Evolutionary conservation across 2,888 invertebrate genomes (phyloP), one percentile per base, ranked within the genome.

Genomic region (Melieria omissa): DNA sequence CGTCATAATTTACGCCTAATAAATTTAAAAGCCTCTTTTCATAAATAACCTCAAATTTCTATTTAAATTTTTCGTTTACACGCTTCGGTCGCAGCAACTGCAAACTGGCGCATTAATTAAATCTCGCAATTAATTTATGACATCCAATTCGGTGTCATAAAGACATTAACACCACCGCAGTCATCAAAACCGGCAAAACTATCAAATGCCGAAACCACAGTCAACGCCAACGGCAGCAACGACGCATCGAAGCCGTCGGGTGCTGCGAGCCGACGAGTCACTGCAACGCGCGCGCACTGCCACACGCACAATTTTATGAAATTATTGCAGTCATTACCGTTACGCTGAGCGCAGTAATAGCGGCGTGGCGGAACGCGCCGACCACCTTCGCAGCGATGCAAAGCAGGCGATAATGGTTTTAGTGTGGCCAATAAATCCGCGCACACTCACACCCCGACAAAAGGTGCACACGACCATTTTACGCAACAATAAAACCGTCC

Each of bases 351-450:
- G 54, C 57, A 60, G 54, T 65, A 52, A 65, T 54, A 44, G 44
- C 63, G 58, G 52, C 7, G 55, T 62, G 7, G 54, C 6, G 57
- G 62, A 12, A 64, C 41, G 57, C 8, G 54, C 60, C 29, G 49
- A 52, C 16, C 62, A 52, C 41, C n/a, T 12, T 46, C 9, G 62
- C 16, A 62, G 14, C 14, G n/a, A 45, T 44, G 41, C 52, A n/a
- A 55, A 42, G 14, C 54, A 81, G 80, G 78, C 78, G 81, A 81
- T 84, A 84, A 83, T 83, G 78, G 79, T 76, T 83, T 83, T 82
- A 84, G 79, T 82, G 80, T 77, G 76, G 77, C 77, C 77, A 82
- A 83, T 84, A 83, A 83, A 84, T 80, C 77, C 80, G 78, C 76
- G 69, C 77, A 76, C 78, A 29, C 47, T 41, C 46, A 14, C 9